Evolutionary conservation across 2,888 invertebrate species (phyloP).

Genomic region (Plemyria rubiginata): DNA sequence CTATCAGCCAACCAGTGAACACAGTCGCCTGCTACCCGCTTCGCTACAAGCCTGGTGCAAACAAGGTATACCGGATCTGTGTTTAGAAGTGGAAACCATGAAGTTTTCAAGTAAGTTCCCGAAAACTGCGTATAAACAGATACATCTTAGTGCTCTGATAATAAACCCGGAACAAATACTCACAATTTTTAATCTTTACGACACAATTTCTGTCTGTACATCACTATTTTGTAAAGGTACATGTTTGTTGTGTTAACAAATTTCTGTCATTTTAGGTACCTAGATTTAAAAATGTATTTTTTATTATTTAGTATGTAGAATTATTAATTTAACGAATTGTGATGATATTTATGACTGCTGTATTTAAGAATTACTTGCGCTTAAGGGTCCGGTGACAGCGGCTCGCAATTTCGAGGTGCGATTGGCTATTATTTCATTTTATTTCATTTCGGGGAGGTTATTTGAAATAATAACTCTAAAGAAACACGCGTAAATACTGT

Average conservation of each 20-base stretch:
- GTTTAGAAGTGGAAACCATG: not conserved
- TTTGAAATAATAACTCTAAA: too few species aligned
- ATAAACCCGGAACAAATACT: not conserved
- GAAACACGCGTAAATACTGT: too few species aligned
- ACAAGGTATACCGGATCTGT: too few species aligned
- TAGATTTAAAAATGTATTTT: too few species aligned
- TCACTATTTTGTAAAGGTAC: not conserved
- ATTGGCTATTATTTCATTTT: too few species aligned
- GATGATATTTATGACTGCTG: slow-evolving; percentile 30
- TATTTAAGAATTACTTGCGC: slow-evolving; percentile 15
- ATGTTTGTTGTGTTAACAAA: not conserved
- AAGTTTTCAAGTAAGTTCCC: not conserved
- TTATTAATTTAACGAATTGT: slow-evolving; percentile 28
- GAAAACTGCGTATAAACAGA: not conserved
- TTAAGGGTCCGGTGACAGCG: too few species aligned
- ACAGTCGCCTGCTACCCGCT: too few species aligned
- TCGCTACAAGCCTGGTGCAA: too few species aligned
- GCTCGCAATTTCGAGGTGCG: too few species aligned
- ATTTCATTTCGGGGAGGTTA: too few species aligned
- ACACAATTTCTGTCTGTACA: not conserved
- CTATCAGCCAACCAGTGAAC: too few species aligned
- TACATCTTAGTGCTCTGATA: not conserved
- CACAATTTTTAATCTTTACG: not conserved
- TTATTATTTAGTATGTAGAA: slow-evolving; percentile 19
- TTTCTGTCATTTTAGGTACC: slow-evolving; percentile 22